Base-by-base conservation (phyloP, 2,113 vertebrate genomes). In the Corydoras maculifer region DNA sequence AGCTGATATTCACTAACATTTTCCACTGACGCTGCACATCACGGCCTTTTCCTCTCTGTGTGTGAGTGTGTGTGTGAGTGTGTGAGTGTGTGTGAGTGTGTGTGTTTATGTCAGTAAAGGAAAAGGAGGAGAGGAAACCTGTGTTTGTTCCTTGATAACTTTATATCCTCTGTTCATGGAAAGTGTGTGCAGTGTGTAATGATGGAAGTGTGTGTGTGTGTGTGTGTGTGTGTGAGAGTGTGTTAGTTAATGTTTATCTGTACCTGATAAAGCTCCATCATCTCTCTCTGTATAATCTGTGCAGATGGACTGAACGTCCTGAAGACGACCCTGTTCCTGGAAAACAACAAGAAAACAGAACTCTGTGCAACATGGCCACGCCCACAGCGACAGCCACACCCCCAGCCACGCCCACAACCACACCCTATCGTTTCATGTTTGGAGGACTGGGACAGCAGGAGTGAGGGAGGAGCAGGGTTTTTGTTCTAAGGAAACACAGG, bases 241-340 rank as follows among this genome's bases (percentile, higher is more conserved):
- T 60, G n/a, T 31, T 14, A 8, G 43, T 15, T 61, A 61, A 8
- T 62, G 58, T 15, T 73, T 77, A 58, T 81, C 78, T 78, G 4
- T 90, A 91, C 88, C 89, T 89, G 90, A 90, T 90, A 90, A 87
- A 54, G 80, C 76, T 82, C 82, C 87, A 82, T 88, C 82, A 75
- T 85, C 86, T 64, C 82, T 68, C 71, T 80, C 86, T 67, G 72
- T 78, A 62, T 80, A 69, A 79, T 85, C 82, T 32, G 70, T 83
- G 79, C 81, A 83, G 83, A 85, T 83, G 62, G 81, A 77, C 51
- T 35, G 72, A 3, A 78, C 82, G 86, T 90, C 88, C 88, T 87
- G 87, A 77, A 85, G 57, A 65, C 65, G 72, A 64, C 68, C 75
- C 78, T 77, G 73, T 72, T 74, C 73, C 72, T 66, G 70, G 62